Evolutionary conservation across 2,113 vertebrate genomes (phyloP).

Genomic region (Melanerpes aurifrons): DNA sequence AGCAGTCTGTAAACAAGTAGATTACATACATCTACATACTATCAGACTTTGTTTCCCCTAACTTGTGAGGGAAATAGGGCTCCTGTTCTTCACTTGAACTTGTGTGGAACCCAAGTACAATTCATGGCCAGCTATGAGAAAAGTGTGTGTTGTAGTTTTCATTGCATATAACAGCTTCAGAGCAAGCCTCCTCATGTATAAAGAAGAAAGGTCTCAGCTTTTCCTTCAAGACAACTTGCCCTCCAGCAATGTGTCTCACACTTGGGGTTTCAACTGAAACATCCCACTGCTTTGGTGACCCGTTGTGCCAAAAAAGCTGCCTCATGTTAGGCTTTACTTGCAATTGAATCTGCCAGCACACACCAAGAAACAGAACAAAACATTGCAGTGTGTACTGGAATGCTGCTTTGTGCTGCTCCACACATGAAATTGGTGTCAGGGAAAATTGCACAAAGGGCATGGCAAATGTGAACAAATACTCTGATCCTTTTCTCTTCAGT

Average conservation of each 20-base stretch:
- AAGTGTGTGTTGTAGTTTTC: not conserved
- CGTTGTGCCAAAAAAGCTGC: constrained; percentile 49
- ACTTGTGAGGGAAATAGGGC: constrained; percentile 12
- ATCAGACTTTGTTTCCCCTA: not conserved
- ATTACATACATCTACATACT: constrained; percentile 29
- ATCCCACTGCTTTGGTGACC: constrained; percentile 45
- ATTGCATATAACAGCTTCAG: constrained; percentile 53
- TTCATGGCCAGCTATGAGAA: constrained; percentile 2
- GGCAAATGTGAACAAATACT: constrained; percentile 11
- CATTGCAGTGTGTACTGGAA: not conserved
- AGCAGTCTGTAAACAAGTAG: not conserved
- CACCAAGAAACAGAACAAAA: constrained; percentile 33
- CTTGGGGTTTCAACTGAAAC: constrained; percentile 45
- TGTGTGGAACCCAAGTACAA: not conserved
- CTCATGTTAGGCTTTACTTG: not conserved
- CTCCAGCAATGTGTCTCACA: constrained; percentile 47
- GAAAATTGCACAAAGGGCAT: constrained; percentile 21
- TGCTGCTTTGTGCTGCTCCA: not conserved
- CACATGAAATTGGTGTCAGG: constrained; percentile 37
- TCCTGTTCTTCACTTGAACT: constrained; percentile 4
- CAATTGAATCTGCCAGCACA: not conserved
- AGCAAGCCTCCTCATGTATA: constrained; percentile 47
- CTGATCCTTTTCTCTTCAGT: constrained; percentile 36
- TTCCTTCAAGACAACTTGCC: constrained; percentile 35
- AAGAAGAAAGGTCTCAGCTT: constrained; percentile 63